Conservation (phyloP, 2,888 invertebrate genomes). For the Andrena fulva region DNA sequence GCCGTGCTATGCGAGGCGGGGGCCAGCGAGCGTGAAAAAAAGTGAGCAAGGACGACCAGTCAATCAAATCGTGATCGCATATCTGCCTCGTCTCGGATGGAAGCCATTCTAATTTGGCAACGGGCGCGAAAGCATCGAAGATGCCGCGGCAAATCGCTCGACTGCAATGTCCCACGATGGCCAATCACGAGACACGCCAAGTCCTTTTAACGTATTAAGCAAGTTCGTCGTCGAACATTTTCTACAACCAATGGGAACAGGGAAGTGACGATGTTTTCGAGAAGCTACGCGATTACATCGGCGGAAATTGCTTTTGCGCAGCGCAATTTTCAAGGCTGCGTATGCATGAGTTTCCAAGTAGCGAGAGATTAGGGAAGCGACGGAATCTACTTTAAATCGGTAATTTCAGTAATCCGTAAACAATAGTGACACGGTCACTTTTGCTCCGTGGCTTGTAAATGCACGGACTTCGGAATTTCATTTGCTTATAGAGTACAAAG, state of each 20-base stretch:
- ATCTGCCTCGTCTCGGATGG: conserved; percentile 9
- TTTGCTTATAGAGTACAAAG: too few relatives aligned
- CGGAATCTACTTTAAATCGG: neutral
- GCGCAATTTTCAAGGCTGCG: neutral
- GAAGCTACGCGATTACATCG: neutral
- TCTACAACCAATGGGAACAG: too few relatives aligned
- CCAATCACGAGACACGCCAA: neutral
- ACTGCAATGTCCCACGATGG: neutral
- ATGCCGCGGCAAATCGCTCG: neutral
- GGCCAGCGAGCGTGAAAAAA: neutral
- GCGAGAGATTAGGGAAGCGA: neutral
- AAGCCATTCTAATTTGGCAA: neutral
- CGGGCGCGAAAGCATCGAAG: neutral
- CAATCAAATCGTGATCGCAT: conserved; percentile 29
- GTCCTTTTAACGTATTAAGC: too few relatives aligned
- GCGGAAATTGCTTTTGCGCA: neutral
- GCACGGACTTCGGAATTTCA: too few relatives aligned
- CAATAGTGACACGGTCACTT: neutral
- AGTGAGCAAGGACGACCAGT: conserved; percentile 43
- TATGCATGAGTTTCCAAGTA: conserved; percentile 4
- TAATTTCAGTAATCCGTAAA: neutral
- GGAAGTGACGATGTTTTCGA: too few relatives aligned
- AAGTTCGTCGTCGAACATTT: too few relatives aligned
- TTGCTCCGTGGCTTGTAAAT: too few relatives aligned
- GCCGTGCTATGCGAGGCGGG: neutral